Conservation (phyloP, 2,888 invertebrate genomes). For the Sesia apiformis region DNA sequence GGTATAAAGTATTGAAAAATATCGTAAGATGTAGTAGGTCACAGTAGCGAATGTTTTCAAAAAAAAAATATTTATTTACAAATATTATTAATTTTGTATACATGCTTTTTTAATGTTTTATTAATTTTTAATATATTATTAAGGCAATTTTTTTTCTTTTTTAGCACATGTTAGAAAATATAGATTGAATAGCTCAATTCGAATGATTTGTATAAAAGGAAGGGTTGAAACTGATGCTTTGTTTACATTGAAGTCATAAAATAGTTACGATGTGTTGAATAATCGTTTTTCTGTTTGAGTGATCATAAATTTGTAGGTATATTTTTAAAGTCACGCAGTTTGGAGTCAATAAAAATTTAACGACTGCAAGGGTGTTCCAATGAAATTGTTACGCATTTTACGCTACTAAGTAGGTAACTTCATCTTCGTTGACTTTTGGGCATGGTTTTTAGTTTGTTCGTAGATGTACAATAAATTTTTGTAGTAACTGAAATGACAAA, state of each 20-base stretch:
- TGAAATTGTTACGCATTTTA: constrained; percentile 43
- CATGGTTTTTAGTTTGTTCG: no score
- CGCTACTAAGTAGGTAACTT: background rate
- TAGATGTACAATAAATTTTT: no score
- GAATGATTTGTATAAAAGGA: background rate
- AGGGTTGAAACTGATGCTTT: constrained; percentile 52
- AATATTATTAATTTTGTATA: background rate
- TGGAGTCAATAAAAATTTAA: constrained; percentile 71
- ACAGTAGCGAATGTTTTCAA: background rate
- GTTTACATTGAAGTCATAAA: constrained; percentile 68
- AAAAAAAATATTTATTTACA: background rate
- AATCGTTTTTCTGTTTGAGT: constrained; percentile 67
- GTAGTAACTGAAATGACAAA: no score
- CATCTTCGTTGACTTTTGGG: background rate
- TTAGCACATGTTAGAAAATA: no score
- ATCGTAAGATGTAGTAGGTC: background rate
- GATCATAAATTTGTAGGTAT: constrained; percentile 67
- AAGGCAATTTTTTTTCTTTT: no score
- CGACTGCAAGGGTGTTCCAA: constrained; percentile 60
- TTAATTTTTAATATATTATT: background rate
- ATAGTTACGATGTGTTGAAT: constrained; percentile 73
- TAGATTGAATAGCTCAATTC: background rate
- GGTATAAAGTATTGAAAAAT: background rate
- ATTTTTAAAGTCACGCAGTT: constrained; percentile 71
- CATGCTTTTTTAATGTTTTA: background rate